phyloP scores from a whole-genome alignment of 2,888 invertebrate genomes.

The Panzeria rudis region DNA sequence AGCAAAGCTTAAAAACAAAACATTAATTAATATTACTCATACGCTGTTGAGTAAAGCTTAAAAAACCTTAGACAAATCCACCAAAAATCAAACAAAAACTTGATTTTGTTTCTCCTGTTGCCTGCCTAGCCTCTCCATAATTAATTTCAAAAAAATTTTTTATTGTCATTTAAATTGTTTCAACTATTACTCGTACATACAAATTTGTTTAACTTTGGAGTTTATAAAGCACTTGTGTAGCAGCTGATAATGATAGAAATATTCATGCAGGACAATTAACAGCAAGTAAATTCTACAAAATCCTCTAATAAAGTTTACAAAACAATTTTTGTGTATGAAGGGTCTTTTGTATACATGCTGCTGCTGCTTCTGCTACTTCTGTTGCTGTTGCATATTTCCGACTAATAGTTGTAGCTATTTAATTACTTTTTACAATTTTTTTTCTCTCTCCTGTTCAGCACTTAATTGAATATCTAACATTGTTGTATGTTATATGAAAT shows the following conservation, averaged over 20 bases:
- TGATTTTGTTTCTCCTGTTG: background rate
- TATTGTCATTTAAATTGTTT: constrained; percentile 19
- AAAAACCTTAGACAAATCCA: background rate
- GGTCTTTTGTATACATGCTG: background rate
- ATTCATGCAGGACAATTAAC: constrained; percentile 1
- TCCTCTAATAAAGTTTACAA: constrained; percentile 22
- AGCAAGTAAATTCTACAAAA: constrained; percentile 19
- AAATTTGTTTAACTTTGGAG: constrained; percentile 14
- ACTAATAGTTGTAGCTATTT: constrained; percentile 29
- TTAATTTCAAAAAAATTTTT: constrained; percentile 7
- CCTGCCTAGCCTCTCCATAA: background rate
- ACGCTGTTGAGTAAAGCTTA: background rate
- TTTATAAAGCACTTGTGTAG: constrained; percentile 1
- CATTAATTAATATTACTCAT: background rate
- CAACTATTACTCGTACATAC: background rate
- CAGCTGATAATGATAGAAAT: constrained; percentile 24
- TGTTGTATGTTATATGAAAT: constrained; percentile 10
- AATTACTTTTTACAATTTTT: constrained; percentile 31
- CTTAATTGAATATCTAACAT: constrained; percentile 45
- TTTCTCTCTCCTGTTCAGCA: background rate
- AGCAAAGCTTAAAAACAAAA: too few species aligned
- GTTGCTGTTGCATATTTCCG: background rate
- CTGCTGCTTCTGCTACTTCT: background rate
- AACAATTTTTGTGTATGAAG: constrained; percentile 21
- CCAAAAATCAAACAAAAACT: background rate